Evolutionary conservation across 2,888 invertebrate species (phyloP).

Genomic region (Agrotis exclamationis): DNA sequence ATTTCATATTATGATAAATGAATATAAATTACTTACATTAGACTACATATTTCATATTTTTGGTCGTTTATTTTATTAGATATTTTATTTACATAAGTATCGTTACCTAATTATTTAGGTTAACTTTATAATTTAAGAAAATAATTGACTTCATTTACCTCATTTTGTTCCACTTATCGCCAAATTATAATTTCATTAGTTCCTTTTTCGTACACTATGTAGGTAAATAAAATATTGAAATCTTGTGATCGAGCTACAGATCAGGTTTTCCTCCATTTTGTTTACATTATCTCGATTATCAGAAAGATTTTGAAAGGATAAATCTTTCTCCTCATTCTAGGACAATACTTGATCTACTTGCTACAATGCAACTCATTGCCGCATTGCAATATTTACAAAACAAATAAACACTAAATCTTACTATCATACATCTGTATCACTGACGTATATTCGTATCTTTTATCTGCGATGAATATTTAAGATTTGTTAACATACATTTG

Average conservation of each 20-base stretch:
- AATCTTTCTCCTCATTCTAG: neutral
- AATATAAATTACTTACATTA: neutral
- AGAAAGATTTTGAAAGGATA: neutral
- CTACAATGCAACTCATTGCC: neutral
- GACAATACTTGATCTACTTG: constrained; percentile 1
- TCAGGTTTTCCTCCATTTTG: neutral
- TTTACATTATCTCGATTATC: neutral
- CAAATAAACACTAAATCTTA: constrained; percentile 3
- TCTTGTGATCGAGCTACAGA: too few relatives aligned
- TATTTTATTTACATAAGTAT: too few relatives aligned
- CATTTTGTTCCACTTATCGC: too few relatives aligned
- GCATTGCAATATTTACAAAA: constrained; percentile 37
- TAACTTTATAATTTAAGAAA: too few relatives aligned
- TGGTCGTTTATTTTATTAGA: too few relatives aligned
- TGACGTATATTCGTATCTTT: neutral
- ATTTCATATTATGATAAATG: neutral
- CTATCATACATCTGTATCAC: constrained; percentile 2
- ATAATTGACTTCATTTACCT: too few relatives aligned
- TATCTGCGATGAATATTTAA: neutral
- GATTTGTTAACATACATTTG: neutral
- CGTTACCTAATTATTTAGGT: too few relatives aligned
- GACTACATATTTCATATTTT: neutral
- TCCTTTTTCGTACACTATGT: too few relatives aligned
- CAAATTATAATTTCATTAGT: too few relatives aligned
- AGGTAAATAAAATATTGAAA: too few relatives aligned